phyloP scores from a whole-genome alignment of 2,113 vertebrate genomes.

The Fulmarus glacialis region DNA sequence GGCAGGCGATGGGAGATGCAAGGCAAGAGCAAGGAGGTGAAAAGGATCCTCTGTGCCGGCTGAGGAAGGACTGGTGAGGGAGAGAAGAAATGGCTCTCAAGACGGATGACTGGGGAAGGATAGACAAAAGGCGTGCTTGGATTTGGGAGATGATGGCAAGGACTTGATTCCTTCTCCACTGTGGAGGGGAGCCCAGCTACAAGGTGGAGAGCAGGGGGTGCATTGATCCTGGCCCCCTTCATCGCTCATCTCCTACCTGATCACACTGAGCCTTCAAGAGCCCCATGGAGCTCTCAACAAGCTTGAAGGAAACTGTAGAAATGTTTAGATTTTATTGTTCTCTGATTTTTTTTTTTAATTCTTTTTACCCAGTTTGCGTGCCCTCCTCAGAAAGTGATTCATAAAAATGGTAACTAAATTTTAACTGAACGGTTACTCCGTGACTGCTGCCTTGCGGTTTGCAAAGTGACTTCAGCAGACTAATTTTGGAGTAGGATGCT shows the following conservation, averaged over 20 bases:
- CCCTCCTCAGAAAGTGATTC: background rate
- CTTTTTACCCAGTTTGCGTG: background rate
- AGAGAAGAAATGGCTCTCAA: background rate
- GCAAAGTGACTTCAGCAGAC: background rate
- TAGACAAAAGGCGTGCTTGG: background rate
- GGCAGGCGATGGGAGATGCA: accelerated
- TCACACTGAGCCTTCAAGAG: background rate
- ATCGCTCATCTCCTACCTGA: background rate
- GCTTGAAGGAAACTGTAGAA: background rate
- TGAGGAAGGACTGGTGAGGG: background rate
- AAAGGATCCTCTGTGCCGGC: accelerated
- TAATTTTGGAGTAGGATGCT: background rate
- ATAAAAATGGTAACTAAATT: background rate
- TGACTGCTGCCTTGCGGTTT: background rate
- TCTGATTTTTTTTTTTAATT: background rate
- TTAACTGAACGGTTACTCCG: background rate
- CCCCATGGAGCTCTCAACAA: background rate
- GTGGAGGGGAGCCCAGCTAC: background rate
- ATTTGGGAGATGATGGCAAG: background rate
- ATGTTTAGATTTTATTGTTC: background rate
- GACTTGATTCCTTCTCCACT: background rate
- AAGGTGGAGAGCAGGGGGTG: background rate
- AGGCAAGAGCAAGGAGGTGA: background rate
- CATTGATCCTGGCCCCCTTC: background rate
- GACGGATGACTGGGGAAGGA: background rate